Evolutionary conservation across 2,113 vertebrate species (phyloP).

Genomic region (Asarcornis scutulata): DNA sequence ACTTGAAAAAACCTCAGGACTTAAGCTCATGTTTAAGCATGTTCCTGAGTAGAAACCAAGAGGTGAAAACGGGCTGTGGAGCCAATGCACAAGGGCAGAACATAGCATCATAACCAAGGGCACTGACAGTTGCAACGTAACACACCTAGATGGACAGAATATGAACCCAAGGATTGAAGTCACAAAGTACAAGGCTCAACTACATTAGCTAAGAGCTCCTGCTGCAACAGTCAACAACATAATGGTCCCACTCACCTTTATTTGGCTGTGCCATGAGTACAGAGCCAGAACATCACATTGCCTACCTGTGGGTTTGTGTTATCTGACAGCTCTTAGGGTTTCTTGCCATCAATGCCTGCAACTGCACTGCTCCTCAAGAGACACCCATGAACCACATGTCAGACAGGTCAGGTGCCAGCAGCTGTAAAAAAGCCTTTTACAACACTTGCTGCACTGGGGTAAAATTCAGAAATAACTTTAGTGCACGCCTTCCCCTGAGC

Average conservation of each 20-base stretch:
- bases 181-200: neutral
- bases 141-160: neutral
- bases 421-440: neutral
- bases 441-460: neutral
- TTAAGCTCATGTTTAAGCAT: neutral
- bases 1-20: neutral
- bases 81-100: neutral
- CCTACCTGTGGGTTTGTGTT: neutral
- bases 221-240: neutral
- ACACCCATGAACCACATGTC: neutral
- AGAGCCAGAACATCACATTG: neutral
- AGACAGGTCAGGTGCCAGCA: neutral
- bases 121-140: neutral
- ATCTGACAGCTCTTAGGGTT: rapidly evolving
- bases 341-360: neutral
- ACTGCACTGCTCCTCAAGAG: neutral
- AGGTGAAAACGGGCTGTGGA: neutral
- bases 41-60: neutral
- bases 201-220: neutral
- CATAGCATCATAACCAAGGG: neutral
- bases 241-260: neutral
- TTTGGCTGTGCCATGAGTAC: neutral
- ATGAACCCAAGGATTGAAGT: rapidly evolving
- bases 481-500: neutral
- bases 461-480: neutral